Evolutionary conservation across 2,113 vertebrate genomes (phyloP).

Genomic region (Lethenteron reissneri): DNA sequence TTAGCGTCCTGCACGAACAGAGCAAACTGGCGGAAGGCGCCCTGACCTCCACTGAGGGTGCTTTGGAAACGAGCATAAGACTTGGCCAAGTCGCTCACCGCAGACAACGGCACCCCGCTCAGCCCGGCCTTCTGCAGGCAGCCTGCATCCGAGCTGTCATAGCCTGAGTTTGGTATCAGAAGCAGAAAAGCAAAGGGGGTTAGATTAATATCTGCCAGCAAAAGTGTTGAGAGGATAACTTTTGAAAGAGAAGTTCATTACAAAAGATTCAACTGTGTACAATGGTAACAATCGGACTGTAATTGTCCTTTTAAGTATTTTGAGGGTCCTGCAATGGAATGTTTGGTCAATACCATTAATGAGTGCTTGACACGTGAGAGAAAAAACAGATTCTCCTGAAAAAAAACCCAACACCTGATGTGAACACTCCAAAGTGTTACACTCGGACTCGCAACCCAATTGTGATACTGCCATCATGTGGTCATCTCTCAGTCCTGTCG

Average conservation of each 20-base stretch:
- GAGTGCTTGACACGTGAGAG: neutral
- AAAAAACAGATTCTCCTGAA: no score
- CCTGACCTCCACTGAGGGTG: slow-evolving; percentile 25
- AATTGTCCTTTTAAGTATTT: neutral
- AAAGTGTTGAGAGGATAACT: neutral
- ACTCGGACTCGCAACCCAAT: no score
- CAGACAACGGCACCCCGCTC: slow-evolving; percentile 39
- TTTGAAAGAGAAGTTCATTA: neutral
- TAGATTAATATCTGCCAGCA: rapidly evolving
- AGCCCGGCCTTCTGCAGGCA: slow-evolving; percentile 47
- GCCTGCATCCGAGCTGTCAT: slow-evolving; percentile 35
- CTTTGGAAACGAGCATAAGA: slow-evolving; percentile 42
- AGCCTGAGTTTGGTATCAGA: slow-evolving; percentile 25
- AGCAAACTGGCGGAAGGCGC: slow-evolving; percentile 51
- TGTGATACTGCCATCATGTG: no score
- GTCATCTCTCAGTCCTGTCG: no score
- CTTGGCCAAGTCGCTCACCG: slow-evolving; percentile 26
- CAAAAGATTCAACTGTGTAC: neutral
- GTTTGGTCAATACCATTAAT: neutral
- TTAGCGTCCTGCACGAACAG: no score
- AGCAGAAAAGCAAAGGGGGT: neutral
- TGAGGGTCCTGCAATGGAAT: no score
- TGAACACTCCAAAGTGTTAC: no score
- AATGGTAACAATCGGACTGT: neutral
- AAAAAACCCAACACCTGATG: no score